A percentile compares a stretch with the other conserved stretches of the same genome.
Evolutionary conservation across 1,140 invertebrate genomes (phyloP).

Genomic region (Lucilia sericata): DNA sequence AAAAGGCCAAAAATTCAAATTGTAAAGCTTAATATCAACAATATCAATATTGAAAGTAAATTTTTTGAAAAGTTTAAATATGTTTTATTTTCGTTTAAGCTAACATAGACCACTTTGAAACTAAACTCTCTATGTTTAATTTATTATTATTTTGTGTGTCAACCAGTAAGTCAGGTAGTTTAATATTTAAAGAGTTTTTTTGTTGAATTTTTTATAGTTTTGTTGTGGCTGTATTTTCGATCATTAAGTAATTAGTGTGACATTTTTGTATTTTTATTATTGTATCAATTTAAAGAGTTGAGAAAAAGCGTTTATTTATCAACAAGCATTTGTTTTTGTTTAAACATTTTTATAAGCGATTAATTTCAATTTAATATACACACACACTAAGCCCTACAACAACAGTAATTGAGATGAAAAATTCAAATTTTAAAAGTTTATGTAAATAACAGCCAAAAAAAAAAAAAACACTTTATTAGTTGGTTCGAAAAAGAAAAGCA

Average conservation of each 20-base stretch:
- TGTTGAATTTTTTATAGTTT: neutral
- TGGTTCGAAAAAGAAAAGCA: neutral
- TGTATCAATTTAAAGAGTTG: neutral
- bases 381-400: neutral
- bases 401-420: neutral
- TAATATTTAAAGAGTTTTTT: neutral
- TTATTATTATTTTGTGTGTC: neutral
- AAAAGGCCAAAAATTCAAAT: too few species aligned
- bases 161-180: conserved; percentile 10
- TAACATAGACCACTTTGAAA: too few species aligned
- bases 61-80: too few species aligned
- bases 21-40: too few species aligned
- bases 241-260: conserved; percentile 68
- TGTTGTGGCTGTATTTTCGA: conserved; percentile 47
- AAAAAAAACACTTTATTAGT: too few species aligned
- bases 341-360: conserved; percentile 32
- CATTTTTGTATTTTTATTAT: conserved; percentile 53
- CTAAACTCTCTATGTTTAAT: too few species aligned
- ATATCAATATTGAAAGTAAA: too few species aligned
- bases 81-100: too few species aligned
- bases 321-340: neutral
- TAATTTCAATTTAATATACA: conserved; percentile 34
- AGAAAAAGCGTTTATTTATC: neutral
- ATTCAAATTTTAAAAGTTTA: neutral
- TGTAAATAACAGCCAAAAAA: neutral